These are phyloP conservation scores for Drosophila leontia DNA, from an alignment of 1,140 invertebrate genomes.

Conservation along the genomic window DNA sequence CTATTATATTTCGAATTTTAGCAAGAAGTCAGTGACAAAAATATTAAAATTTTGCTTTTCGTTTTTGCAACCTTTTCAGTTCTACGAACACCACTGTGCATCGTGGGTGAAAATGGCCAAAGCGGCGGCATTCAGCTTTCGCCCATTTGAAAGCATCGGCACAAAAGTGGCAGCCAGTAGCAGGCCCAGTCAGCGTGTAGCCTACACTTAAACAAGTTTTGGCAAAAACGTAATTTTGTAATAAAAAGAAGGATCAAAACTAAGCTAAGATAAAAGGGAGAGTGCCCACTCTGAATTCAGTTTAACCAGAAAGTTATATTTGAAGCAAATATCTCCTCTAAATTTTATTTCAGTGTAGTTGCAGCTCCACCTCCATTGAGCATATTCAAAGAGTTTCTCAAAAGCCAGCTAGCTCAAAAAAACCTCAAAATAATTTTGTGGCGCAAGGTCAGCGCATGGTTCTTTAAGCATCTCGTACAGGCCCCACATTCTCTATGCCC, in stretches of 20 bases:
- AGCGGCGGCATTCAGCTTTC: conserved; percentile 77
- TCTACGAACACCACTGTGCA: conserved; percentile 18
- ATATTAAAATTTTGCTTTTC: too few species aligned
- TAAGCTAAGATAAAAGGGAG: not conserved
- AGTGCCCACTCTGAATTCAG: not conserved
- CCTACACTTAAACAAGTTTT: conserved; percentile 7
- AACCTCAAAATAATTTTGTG: conserved; percentile 53
- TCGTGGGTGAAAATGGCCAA: conserved; percentile 75
- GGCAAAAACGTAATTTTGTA: not conserved
- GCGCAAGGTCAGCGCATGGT: conserved; percentile 70
- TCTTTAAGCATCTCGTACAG: conserved; percentile 42
- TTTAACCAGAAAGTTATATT: not conserved
- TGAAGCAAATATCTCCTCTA: not conserved
- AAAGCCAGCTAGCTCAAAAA: conserved; percentile 17
- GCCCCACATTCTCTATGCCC: conserved; percentile 40
- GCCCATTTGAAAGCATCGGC: conserved; percentile 68
- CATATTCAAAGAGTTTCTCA: conserved; percentile 27
- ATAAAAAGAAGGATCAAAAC: not conserved
- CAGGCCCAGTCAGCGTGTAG: conserved; percentile 1
- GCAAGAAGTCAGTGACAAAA: too few species aligned
- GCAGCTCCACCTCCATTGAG: not conserved
- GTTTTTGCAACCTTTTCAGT: not conserved
- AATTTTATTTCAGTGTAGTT: conserved; percentile 2
- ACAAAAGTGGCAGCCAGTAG: conserved; percentile 30
- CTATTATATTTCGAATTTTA: too few species aligned